Percentiles rank a stretch among this genome's conserved stretches.
Conservation (phyloP, 2,113 vertebrate species). For the Leiothrix lutea region DNA sequence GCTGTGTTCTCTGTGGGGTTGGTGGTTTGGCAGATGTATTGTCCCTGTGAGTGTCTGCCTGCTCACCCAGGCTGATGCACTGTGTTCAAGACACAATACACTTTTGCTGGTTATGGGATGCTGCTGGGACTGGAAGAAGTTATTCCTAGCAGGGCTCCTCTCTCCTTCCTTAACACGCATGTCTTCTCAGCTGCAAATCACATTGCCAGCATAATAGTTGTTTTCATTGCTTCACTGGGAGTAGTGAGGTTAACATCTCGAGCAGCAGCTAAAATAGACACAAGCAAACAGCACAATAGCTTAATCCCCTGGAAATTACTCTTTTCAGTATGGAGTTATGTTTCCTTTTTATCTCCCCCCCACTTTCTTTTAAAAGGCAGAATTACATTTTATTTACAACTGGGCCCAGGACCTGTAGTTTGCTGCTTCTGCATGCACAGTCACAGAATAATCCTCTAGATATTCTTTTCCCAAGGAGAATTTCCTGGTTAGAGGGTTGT, state of each 20-base stretch:
- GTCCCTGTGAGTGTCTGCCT: fast-evolving
- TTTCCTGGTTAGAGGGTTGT: neutral
- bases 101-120: neutral
- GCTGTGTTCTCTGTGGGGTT: neutral
- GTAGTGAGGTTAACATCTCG: constrained; percentile 4
- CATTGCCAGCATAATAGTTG: neutral
- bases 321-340: neutral
- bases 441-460: neutral
- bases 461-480: neutral
- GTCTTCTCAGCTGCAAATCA: neutral
- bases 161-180: neutral
- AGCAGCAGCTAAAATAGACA: constrained; percentile 6
- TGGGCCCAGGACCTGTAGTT: neutral
- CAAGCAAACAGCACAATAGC: neutral
- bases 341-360: neutral
- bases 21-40: neutral
- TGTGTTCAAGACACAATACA: neutral
- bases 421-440: neutral
- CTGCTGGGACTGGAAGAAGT: neutral
- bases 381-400: neutral
- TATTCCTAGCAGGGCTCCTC: neutral
- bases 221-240: constrained; percentile 42
- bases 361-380: neutral
- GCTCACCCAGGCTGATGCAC: neutral
- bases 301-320: constrained; percentile 30